These are phyloP conservation scores for Chunga burmeisteri DNA, from an alignment of 2,113 vertebrate genomes.

Conservation along the genomic window DNA sequence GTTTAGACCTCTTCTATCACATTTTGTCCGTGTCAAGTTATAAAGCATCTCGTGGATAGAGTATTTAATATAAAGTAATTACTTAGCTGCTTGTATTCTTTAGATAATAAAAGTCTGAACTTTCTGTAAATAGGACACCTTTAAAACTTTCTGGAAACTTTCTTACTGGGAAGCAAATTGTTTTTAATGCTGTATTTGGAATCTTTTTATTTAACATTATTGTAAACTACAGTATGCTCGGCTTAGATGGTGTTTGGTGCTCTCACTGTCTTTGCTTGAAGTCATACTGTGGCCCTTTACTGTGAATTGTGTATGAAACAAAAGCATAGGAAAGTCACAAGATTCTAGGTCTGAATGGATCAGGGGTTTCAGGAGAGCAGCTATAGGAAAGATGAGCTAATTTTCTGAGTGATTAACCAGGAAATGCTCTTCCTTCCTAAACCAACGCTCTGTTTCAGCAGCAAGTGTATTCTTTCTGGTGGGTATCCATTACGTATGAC, in stretches of 20 bases:
- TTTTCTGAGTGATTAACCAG: conserved; percentile 62
- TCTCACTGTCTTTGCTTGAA: background rate
- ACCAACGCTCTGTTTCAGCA: conserved; percentile 42
- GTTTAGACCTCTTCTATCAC: conserved; percentile 34
- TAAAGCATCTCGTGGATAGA: conserved; percentile 4
- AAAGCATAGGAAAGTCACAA: conserved; percentile 31
- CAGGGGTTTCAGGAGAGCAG: conserved; percentile 44
- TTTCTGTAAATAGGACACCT: conserved; percentile 12
- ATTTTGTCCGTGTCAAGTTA: conserved; percentile 29
- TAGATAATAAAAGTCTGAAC: conserved; percentile 7
- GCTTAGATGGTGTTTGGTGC: background rate
- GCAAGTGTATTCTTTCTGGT: background rate
- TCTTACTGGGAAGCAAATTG: background rate
- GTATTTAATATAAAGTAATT: background rate
- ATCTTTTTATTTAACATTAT: background rate
- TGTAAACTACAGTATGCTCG: background rate
- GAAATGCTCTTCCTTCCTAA: conserved; percentile 54
- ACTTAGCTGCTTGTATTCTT: conserved; percentile 11
- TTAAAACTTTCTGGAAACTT: background rate
- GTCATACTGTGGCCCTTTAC: background rate
- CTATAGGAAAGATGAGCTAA: conserved; percentile 46
- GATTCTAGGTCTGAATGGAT: conserved; percentile 30
- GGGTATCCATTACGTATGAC: background rate
- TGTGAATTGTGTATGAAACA: conserved; percentile 32
- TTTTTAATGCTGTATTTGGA: background rate